These are phyloP conservation scores for Griposia aprilina DNA, from an alignment of 2,888 invertebrate genomes.

Conservation along the genomic window DNA sequence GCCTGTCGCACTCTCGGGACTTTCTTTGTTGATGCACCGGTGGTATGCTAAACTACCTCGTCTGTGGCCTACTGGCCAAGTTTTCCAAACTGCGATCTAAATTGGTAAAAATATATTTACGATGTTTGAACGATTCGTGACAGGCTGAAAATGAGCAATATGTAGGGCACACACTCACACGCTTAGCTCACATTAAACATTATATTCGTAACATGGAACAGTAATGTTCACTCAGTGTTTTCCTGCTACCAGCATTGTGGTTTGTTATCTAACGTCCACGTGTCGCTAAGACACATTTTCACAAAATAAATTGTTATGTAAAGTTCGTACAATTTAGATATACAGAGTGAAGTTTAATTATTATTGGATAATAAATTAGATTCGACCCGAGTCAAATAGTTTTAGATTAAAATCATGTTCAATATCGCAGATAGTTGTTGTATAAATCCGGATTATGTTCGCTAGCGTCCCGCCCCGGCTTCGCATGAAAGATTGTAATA, in stretches of 20 bases:
- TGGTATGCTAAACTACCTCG: slow-evolving; percentile 33
- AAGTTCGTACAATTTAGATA: slow-evolving; percentile 39
- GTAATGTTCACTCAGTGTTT: slow-evolving; percentile 70
- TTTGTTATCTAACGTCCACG: slow-evolving; percentile 46
- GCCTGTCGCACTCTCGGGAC: slow-evolving; percentile 55
- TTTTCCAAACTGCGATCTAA: slow-evolving; percentile 30
- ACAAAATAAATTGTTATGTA: slow-evolving; percentile 42
- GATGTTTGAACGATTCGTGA: slow-evolving; percentile 50
- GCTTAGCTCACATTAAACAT: slow-evolving; percentile 71
- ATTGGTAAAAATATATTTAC: slow-evolving; percentile 58
- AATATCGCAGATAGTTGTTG: slow-evolving; percentile 57
- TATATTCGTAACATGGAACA: slow-evolving; percentile 74
- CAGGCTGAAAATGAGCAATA: slow-evolving; percentile 66
- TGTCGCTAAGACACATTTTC: slow-evolving; percentile 44
- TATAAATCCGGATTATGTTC: slow-evolving; percentile 67
- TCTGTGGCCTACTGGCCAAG: slow-evolving; percentile 21
- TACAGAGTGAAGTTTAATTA: slow-evolving; percentile 46
- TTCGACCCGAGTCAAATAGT: slow-evolving; percentile 44
- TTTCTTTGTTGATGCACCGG: slow-evolving; percentile 45
- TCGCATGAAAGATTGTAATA: slow-evolving; percentile 48
- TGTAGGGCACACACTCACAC: slow-evolving; percentile 63
- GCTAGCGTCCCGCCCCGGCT: slow-evolving; percentile 49
- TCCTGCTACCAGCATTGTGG: slow-evolving; percentile 70
- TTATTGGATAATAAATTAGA: slow-evolving; percentile 51
- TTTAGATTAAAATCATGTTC: slow-evolving; percentile 55